phyloP scores from a whole-genome alignment of 2,113 vertebrate genomes.

The Corapipo altera region DNA sequence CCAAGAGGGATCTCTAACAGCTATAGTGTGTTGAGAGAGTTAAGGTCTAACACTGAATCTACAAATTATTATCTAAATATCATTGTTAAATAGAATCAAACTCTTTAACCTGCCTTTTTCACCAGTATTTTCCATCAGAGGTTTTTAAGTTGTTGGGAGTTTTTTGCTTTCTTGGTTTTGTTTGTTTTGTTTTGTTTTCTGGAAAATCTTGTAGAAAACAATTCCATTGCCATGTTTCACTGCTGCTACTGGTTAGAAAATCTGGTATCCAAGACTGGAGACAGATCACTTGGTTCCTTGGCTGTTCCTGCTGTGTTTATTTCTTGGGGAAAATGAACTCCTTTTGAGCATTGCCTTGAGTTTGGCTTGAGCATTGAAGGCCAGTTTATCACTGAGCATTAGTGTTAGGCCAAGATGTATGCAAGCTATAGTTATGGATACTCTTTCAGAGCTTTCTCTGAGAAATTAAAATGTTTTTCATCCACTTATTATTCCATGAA shows the following conservation, averaged over 20 bases:
- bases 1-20: background rate
- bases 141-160: background rate
- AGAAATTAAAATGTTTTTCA: background rate
- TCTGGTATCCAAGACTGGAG: background rate
- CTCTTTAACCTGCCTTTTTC: too few relatives aligned
- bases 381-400: background rate
- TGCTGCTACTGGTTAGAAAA: background rate
- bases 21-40: background rate
- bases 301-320: background rate
- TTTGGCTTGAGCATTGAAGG: background rate
- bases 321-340: background rate
- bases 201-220: background rate
- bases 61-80: background rate
- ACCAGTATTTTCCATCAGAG: background rate
- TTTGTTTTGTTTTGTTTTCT: background rate
- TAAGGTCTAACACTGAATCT: background rate
- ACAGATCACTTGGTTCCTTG: background rate
- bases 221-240: background rate
- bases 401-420: background rate
- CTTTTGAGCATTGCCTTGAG: rapidly evolving
- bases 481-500: background rate
- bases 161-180: background rate
- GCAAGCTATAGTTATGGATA: background rate
- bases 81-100: background rate
- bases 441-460: background rate